phyloP scores from a whole-genome alignment of 2,797 vertebrate genomes.

The Pipistrellus nathusii region DNA sequence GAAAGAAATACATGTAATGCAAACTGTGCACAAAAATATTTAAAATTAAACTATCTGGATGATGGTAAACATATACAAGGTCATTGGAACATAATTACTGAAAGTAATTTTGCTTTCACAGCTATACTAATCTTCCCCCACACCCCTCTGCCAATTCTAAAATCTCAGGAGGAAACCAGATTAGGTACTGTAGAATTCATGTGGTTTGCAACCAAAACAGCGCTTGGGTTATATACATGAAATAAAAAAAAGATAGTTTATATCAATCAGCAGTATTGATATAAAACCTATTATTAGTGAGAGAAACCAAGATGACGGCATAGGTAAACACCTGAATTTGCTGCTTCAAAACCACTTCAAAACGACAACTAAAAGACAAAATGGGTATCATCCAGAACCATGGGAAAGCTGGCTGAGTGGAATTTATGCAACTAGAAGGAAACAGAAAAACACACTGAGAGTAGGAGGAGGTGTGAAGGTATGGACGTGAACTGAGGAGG shows the following conservation, averaged over 20 bases:
- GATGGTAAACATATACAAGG: neutral
- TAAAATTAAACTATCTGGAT: conserved; percentile 29
- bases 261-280: conserved; percentile 32
- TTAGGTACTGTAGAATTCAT: neutral
- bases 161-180: conserved; percentile 34
- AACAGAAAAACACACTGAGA: too few relatives aligned
- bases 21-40: neutral
- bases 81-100: conserved; percentile 28
- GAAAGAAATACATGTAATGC: neutral
- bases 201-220: neutral
- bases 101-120: conserved; percentile 48
- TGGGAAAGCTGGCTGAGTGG: too few relatives aligned
- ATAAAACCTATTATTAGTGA: neutral
- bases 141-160: neutral
- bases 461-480: too few relatives aligned
- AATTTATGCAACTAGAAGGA: too few relatives aligned
- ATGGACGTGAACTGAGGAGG: too few relatives aligned
- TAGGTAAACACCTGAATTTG: too few relatives aligned
- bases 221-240: neutral
- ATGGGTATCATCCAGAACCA: too few relatives aligned
- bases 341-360: too few relatives aligned
- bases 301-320: too few relatives aligned
- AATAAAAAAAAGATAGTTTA: conserved; percentile 43
- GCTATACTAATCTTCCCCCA: neutral
- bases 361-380: too few relatives aligned